Conservation (phyloP, 1,140 invertebrate genomes). For the Cherax destructor region DNA sequence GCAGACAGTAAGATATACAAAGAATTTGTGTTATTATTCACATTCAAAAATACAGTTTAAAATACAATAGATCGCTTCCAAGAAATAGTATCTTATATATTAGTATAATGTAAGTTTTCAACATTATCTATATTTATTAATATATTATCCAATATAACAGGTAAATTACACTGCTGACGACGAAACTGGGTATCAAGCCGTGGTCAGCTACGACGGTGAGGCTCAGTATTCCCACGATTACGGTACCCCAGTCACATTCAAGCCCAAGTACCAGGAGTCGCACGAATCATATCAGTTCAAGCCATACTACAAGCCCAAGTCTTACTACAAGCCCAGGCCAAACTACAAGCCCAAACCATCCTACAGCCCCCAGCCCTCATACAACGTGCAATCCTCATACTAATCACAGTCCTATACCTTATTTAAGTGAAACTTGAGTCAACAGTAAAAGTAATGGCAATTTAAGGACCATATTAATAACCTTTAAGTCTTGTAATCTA, state of each 20-base stretch:
- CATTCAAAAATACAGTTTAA: not conserved
- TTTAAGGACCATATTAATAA: no score
- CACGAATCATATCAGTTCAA: not conserved
- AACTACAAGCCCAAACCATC: not conserved
- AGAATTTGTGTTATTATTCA: not conserved
- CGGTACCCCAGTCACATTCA: not conserved
- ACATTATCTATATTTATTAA: no score
- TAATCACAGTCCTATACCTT: no score
- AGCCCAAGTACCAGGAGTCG: not conserved
- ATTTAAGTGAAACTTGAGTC: no score
- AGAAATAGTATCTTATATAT: no score
- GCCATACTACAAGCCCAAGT: not conserved
- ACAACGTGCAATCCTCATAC: no score
- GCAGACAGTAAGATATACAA: slow-evolving; percentile 67
- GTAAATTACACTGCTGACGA: slow-evolving; percentile 16
- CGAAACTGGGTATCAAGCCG: not conserved
- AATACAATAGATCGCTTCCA: not conserved
- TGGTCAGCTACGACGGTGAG: not conserved
- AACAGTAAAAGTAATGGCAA: no score
- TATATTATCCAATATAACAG: not conserved
- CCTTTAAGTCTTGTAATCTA: no score
- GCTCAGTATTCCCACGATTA: not conserved
- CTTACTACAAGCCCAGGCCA: not conserved
- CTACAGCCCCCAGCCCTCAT: no score
- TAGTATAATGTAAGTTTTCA: no score